A percentile compares a stretch with the other conserved stretches of the same genome.
These are phyloP conservation scores for Tenthredo distinguenda DNA, from an alignment of 2,888 invertebrate genomes.

Conservation along the genomic window DNA sequence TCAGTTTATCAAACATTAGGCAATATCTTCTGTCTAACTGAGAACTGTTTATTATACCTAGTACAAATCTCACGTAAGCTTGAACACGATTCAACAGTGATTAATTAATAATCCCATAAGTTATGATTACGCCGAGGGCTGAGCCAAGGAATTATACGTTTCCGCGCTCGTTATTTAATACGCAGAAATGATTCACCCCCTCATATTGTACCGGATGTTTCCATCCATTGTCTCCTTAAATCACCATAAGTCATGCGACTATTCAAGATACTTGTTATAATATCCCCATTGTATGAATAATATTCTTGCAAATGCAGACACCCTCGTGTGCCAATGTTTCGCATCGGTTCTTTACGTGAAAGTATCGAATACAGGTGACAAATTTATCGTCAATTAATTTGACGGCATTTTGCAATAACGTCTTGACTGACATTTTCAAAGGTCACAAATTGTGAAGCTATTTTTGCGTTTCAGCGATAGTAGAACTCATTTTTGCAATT, in stretches of 20 bases:
- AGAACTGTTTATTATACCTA: background rate
- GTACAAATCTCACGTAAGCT: constrained; percentile 9
- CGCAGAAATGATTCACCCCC: constrained; percentile 32
- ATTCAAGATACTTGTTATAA: constrained; percentile 23
- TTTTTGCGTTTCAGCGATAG: too few species aligned
- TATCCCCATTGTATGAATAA: constrained; percentile 23
- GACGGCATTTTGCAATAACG: too few species aligned
- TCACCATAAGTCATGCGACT: constrained; percentile 36
- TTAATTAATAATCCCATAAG: constrained; percentile 39
- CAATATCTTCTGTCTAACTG: background rate
- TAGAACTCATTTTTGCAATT: too few species aligned
- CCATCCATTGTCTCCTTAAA: constrained; percentile 46
- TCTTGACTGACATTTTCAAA: too few species aligned
- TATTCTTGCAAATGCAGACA: constrained; percentile 4
- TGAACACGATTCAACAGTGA: constrained; percentile 14
- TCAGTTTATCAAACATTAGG: constrained; percentile 29
- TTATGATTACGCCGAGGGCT: constrained; percentile 23
- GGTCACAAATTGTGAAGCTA: too few species aligned
- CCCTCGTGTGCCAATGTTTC: background rate
- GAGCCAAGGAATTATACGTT: constrained; percentile 33
- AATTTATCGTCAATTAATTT: background rate
- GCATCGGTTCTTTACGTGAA: background rate
- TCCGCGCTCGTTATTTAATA: constrained; percentile 47
- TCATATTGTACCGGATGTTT: constrained; percentile 29
- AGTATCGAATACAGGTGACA: background rate